These are phyloP conservation scores for Cyaniris semiargus DNA, from an alignment of 2,888 invertebrate genomes.

Conservation along the genomic window DNA sequence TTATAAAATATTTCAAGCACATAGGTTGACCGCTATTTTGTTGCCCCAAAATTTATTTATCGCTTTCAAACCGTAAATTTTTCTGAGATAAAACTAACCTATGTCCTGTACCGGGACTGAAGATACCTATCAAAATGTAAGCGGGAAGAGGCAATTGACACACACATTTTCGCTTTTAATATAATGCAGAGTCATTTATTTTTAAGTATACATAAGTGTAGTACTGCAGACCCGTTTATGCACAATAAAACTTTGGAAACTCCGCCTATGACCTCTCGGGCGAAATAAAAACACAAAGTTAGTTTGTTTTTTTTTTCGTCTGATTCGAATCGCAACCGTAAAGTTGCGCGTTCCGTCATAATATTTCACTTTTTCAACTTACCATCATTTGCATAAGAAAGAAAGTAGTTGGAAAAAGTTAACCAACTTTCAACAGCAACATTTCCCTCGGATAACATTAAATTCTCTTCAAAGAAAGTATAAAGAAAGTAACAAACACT, in stretches of 20 bases:
- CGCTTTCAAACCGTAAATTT: too few species aligned
- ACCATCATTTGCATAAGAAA: slow-evolving; percentile 9
- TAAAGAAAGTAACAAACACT: neutral
- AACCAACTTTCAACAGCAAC: neutral
- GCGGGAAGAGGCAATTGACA: too few species aligned
- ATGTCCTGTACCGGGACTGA: too few species aligned
- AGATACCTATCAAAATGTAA: too few species aligned
- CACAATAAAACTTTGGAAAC: neutral
- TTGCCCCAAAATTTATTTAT: too few species aligned
- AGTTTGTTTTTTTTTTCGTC: neutral
- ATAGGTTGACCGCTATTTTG: too few species aligned
- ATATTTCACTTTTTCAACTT: slow-evolving; percentile 4
- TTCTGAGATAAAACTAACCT: too few species aligned
- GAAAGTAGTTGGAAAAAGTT: slow-evolving; percentile 4
- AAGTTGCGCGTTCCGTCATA: slow-evolving; percentile 7
- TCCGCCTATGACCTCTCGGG: neutral
- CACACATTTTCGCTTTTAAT: too few species aligned
- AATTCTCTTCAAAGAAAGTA: neutral
- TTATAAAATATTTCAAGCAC: too few species aligned
- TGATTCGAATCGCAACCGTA: neutral
- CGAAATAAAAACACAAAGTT: neutral
- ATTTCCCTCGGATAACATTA: slow-evolving; percentile 5
- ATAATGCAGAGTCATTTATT: too few species aligned
- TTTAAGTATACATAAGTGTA: neutral
- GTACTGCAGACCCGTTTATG: neutral